phyloP scores from a whole-genome alignment of 2,888 invertebrate genomes.

The Isotomurus palustris region DNA sequence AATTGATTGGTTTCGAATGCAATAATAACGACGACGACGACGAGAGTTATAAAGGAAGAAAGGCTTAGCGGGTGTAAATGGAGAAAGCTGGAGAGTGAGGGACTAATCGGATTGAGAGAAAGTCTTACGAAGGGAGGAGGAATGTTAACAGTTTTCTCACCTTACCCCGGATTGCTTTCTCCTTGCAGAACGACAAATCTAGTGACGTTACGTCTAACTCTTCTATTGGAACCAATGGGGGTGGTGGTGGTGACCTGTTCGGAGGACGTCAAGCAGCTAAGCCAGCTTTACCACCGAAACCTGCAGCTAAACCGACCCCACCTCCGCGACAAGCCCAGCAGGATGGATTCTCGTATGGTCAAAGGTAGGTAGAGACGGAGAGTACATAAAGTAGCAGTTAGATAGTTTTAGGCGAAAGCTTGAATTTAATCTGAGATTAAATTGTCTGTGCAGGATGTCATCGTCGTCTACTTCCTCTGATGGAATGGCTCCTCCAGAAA shows the following conservation, averaged over 20 bases:
- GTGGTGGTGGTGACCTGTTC: no score
- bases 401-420: neutral
- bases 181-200: no score
- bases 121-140: no score
- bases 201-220: no score
- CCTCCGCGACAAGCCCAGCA: conserved; percentile 53
- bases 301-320: conserved; percentile 53
- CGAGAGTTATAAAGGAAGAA: no score
- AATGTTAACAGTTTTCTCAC: no score
- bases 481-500: conserved; percentile 36
- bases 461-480: conserved; percentile 10
- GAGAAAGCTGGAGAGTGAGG: no score
- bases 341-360: conserved; percentile 34
- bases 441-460: conserved; percentile 2
- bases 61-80: no score
- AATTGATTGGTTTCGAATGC: neutral
- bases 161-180: no score
- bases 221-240: no score
- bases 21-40: neutral
- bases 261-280: no score
- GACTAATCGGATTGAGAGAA: no score
- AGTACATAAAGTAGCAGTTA: neutral
- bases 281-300: conserved; percentile 60
- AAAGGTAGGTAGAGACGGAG: conserved; percentile 25
- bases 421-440: neutral